These are phyloP conservation scores for Thereva unica DNA, from an alignment of 2,888 invertebrate genomes.

Conservation along the genomic window DNA sequence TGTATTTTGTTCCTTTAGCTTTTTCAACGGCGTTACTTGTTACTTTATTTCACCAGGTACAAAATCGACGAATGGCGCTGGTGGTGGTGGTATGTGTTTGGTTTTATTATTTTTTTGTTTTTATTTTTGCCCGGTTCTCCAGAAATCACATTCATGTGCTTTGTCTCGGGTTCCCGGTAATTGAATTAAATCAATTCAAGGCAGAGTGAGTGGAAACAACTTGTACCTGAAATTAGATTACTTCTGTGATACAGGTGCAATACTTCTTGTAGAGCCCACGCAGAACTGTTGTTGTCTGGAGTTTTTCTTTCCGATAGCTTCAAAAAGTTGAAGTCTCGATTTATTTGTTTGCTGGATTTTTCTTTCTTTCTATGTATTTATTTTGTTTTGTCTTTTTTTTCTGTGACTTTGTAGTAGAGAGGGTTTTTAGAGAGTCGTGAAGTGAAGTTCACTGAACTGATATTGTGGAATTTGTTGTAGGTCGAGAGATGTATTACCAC, in stretches of 20 bases:
- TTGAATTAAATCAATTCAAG: slow-evolving; percentile 48
- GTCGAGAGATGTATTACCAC: slow-evolving; percentile 7
- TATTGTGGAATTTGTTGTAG: not conserved
- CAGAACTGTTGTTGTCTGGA: slow-evolving; percentile 41
- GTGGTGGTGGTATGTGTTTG: not conserved
- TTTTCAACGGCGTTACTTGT: slow-evolving; percentile 29
- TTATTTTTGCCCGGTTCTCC: slow-evolving; percentile 1
- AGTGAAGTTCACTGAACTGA: slow-evolving; percentile 27
- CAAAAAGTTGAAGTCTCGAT: slow-evolving; percentile 44
- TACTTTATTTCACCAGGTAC: slow-evolving; percentile 34
- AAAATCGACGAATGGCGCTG: slow-evolving; percentile 9
- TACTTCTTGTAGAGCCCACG: slow-evolving; percentile 47
- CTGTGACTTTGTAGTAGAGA: too few species aligned
- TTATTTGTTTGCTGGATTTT: slow-evolving; percentile 43
- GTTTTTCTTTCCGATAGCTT: slow-evolving; percentile 36
- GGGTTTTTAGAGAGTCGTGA: slow-evolving; percentile 9
- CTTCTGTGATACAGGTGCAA: slow-evolving; percentile 48
- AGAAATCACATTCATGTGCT: slow-evolving; percentile 35
- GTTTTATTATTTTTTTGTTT: slow-evolving; percentile 14
- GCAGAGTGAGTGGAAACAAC: slow-evolving; percentile 46
- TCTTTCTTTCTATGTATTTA: slow-evolving; percentile 3
- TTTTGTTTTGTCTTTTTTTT: not conserved
- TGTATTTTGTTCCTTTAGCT: not conserved
- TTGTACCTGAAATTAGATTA: slow-evolving; percentile 48
- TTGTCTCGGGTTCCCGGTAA: slow-evolving; percentile 43